Conservation (phyloP, 2,888 invertebrate species). For the Gnatocerus cornutus region DNA sequence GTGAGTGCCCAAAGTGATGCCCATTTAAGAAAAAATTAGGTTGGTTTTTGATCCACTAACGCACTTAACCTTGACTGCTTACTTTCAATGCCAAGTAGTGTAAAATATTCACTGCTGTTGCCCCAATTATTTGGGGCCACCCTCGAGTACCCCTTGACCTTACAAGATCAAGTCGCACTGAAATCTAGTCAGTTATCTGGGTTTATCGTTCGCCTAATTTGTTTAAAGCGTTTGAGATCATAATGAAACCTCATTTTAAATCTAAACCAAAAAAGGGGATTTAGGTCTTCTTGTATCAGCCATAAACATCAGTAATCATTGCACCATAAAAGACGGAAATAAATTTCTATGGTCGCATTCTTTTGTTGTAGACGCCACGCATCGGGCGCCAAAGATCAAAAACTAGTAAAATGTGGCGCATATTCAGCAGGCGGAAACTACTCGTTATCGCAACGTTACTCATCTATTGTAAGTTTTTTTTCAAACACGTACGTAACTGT, state of each 20-base stretch:
- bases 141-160: neutral
- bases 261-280: constrained; percentile 11
- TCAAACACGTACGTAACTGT: neutral
- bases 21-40: constrained; percentile 2
- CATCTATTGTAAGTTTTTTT: constrained; percentile 46
- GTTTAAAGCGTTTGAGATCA: constrained; percentile 6
- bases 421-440: constrained; percentile 52
- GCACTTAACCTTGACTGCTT: too few species aligned
- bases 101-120: neutral
- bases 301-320: constrained; percentile 9
- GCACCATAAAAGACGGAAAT: neutral
- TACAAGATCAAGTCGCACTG: neutral
- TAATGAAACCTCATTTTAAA: constrained; percentile 22
- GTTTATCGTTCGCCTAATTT: constrained; percentile 20
- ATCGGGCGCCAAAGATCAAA: constrained; percentile 17
- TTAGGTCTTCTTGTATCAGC: constrained; percentile 19
- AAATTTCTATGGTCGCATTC: neutral
- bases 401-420: constrained; percentile 46
- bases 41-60: neutral
- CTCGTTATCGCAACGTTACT: constrained; percentile 37
- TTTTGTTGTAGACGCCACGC: constrained; percentile 12
- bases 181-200: neutral
- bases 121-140: neutral
- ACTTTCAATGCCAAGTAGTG: too few species aligned
- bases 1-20: constrained; percentile 14